phyloP scores from a whole-genome alignment of 2,888 invertebrate genomes.

The Patella pellucida region DNA sequence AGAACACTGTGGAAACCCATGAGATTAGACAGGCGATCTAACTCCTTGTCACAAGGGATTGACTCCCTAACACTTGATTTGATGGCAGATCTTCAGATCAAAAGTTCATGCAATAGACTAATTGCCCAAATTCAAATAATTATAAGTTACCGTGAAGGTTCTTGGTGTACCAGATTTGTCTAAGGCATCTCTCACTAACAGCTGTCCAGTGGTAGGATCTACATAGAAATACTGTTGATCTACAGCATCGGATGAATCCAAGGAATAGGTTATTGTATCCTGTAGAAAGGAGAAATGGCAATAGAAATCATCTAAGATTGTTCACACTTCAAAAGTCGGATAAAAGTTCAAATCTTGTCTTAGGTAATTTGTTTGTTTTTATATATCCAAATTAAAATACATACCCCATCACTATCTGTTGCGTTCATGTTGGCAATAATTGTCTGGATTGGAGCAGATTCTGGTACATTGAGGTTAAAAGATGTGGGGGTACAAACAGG shows the following conservation, averaged over 20 bases:
- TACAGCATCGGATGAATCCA: slow-evolving; percentile 4
- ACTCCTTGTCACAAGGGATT: too few species aligned
- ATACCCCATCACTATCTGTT: background rate
- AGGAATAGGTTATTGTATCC: slow-evolving; percentile 15
- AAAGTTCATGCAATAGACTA: too few species aligned
- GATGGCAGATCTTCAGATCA: too few species aligned
- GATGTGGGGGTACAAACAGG: background rate
- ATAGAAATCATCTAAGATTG: too few species aligned
- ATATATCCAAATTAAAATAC: background rate
- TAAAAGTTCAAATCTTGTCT: too few species aligned
- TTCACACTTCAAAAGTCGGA: too few species aligned
- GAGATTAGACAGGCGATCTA: too few species aligned
- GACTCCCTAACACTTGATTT: too few species aligned
- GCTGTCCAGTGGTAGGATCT: slow-evolving; percentile 15
- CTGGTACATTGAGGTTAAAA: background rate
- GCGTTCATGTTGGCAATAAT: background rate
- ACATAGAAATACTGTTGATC: slow-evolving; percentile 17
- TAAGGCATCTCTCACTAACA: slow-evolving; percentile 19
- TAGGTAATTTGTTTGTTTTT: too few species aligned
- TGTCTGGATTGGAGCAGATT: background rate
- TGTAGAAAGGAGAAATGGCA: background rate
- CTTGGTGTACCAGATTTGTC: slow-evolving; percentile 16
- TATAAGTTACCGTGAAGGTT: slow-evolving; percentile 16
- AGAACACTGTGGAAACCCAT: too few species aligned
- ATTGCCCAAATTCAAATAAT: background rate